phyloP scores from a whole-genome alignment of 1,140 invertebrate species.

The Drosophila ananassae region DNA sequence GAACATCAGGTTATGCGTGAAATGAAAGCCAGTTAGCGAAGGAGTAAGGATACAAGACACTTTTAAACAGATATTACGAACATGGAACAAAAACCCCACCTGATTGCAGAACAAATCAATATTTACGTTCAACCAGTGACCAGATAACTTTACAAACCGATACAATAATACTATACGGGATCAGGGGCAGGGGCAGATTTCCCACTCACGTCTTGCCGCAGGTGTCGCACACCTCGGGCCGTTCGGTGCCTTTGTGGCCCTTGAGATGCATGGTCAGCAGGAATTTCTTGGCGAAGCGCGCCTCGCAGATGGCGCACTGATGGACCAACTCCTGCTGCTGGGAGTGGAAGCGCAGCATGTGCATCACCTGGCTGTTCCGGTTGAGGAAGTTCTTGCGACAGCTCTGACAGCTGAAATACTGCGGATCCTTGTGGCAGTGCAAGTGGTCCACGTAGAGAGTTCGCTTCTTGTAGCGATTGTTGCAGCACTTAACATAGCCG shows the following conservation, averaged over 20 bases:
- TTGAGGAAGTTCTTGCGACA: conserved; percentile 69
- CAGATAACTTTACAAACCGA: neutral
- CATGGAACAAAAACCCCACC: too few relatives aligned
- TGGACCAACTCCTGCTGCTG: conserved; percentile 69
- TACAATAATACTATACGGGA: neutral
- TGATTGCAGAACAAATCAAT: neutral
- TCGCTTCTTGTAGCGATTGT: conserved; percentile 75
- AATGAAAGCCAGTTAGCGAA: neutral
- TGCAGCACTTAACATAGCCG: conserved; percentile 73
- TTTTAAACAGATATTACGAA: too few relatives aligned
- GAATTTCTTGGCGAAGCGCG: conserved; percentile 75
- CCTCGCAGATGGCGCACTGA: conserved; percentile 61
- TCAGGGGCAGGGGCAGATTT: neutral
- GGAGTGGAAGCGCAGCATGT: conserved; percentile 72
- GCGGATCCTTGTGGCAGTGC: conserved; percentile 73
- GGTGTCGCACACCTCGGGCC: conserved; percentile 62
- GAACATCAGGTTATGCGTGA: neutral
- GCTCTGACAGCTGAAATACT: conserved; percentile 66
- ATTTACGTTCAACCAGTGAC: neutral
- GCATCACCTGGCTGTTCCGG: conserved; percentile 72
- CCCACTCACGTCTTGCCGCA: conserved; percentile 64
- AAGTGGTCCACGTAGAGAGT: conserved; percentile 69
- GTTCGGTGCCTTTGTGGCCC: conserved; percentile 66
- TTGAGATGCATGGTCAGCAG: conserved; percentile 73
- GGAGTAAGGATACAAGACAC: too few relatives aligned